phyloP scores from a whole-genome alignment of 1,140 invertebrate species.

The Caenorhabditis tropicalis region DNA sequence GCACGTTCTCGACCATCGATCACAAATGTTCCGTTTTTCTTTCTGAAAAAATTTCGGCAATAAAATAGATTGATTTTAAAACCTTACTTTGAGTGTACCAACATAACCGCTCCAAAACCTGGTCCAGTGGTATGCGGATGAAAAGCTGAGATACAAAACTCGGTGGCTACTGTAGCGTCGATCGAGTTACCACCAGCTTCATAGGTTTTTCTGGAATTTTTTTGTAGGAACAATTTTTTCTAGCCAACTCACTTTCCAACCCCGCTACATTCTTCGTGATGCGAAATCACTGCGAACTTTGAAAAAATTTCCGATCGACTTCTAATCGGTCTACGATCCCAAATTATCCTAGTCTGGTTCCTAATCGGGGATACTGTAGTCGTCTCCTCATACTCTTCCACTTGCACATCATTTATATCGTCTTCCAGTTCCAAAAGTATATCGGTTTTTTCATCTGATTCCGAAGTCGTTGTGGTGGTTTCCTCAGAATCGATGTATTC shows the following conservation, averaged over 20 bases:
- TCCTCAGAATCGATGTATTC: too few species aligned
- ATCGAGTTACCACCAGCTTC: slow-evolving; percentile 83
- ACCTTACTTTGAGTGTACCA: slow-evolving; percentile 78
- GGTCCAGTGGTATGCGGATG: slow-evolving; percentile 86
- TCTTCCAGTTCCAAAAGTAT: background rate
- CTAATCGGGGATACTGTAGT: too few species aligned
- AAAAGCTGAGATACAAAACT: slow-evolving; percentile 85
- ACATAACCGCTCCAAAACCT: slow-evolving; percentile 86
- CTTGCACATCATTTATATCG: background rate
- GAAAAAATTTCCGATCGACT: background rate
- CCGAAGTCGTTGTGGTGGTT: background rate
- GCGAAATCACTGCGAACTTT: background rate
- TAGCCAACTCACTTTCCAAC: background rate
- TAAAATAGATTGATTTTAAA: too few species aligned
- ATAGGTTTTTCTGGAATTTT: slow-evolving; percentile 76
- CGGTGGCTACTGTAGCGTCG: slow-evolving; percentile 83
- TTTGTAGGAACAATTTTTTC: too few species aligned
- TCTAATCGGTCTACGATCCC: background rate
- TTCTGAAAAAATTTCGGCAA: background rate
- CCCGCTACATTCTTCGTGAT: slow-evolving; percentile 4
- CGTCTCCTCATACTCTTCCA: background rate
- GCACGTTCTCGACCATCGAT: slow-evolving; percentile 84
- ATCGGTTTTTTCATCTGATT: background rate
- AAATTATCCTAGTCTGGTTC: background rate
- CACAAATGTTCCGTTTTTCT: slow-evolving; percentile 62